Evolutionary conservation across 64 coral and sea anemone genomes (phyloP), one percentile per base, ranked within the genome.

Genomic region (Actinia tenebrosa): DNA sequence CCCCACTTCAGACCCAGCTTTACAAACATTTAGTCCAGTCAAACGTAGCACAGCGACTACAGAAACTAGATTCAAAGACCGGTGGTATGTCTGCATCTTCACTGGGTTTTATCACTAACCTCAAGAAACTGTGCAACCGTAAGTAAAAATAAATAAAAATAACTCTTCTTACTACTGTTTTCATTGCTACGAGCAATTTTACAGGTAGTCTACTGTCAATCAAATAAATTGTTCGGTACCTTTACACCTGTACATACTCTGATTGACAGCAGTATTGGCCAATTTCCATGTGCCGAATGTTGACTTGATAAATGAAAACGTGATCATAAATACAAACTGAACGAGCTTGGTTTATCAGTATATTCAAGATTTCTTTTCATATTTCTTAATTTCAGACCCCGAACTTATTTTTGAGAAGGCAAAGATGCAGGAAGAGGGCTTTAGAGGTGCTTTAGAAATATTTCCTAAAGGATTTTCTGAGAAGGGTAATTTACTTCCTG

Each of bases 111-210:
- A 98, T 98, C 45, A 98, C 95, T 18, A 93, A 94, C 23, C 93
- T 98, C n/a, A 98, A 98, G 72, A 98, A 98, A 71, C 90, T 98
- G 58, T 89, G 92, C 15, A 98, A 98, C 30, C 95, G 93, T 98
- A 92, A 94, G 92, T 91, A 71, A 26, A 77, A n/a, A 30, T 17
- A 20, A 44, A 37, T 37, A 37, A 37, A 37, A 37, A 37, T 37
- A 37, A 37, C 30, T 37, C 30, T 37, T 37, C 30, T 37, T 37
- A 37, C 30, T 37, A 37, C 30, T 37, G 30, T 37, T 37, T 37
- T 37, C 30, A 37, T 37, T 37, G 30, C 30, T 37, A 37, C 30
- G 30, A 37, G 30, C 30, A 37, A 37, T 37, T 37, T 37, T 37
- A n/a, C n/a, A n/a, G n/a, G n/a, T n/a, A 37, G 30, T 37, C 30